phyloP scores from a whole-genome alignment of 2,797 vertebrate species.

The Acipenser oxyrinchus region DNA sequence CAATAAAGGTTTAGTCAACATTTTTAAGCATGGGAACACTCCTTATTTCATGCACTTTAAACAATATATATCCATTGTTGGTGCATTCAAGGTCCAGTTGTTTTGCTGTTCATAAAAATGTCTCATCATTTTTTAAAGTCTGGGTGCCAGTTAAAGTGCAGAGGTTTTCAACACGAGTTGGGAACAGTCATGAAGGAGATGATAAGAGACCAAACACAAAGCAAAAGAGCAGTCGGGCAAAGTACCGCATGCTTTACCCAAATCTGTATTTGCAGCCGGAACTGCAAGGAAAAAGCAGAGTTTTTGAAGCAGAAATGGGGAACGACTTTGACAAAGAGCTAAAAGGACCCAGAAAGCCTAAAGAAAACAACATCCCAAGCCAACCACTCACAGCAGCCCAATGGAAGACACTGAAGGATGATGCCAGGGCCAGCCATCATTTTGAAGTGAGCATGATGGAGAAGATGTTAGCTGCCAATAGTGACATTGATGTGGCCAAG shows the following conservation, averaged over 20 bases:
- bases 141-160: constrained; percentile 3
- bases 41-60: constrained; percentile 32
- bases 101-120: constrained; percentile 13
- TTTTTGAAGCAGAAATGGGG: constrained; percentile 30
- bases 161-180: constrained; percentile 35
- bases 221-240: constrained; percentile 5
- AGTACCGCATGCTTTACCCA: constrained; percentile 26
- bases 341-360: neutral
- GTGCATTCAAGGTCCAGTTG: constrained; percentile 14
- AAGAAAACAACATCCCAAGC: constrained; percentile 38
- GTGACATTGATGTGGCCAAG: constrained; percentile 72
- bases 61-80: constrained; percentile 19
- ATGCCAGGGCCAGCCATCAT: constrained; percentile 22
- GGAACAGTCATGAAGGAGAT: constrained; percentile 1
- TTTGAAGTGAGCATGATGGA: constrained; percentile 69
- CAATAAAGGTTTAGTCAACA: too few relatives aligned
- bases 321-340: constrained; percentile 17
- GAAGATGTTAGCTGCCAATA: constrained; percentile 38
- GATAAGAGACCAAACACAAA: constrained; percentile 10
- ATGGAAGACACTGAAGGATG: constrained; percentile 67
- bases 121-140: constrained; percentile 1
- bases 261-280: constrained; percentile 68
- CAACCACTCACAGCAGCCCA: constrained; percentile 59
- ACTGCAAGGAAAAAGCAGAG: constrained; percentile 58
- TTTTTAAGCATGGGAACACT: constrained; percentile 33